These are phyloP conservation scores for Chaetogeoica ovagalla DNA, from an alignment of 2,888 invertebrate genomes.

Conservation along the genomic window DNA sequence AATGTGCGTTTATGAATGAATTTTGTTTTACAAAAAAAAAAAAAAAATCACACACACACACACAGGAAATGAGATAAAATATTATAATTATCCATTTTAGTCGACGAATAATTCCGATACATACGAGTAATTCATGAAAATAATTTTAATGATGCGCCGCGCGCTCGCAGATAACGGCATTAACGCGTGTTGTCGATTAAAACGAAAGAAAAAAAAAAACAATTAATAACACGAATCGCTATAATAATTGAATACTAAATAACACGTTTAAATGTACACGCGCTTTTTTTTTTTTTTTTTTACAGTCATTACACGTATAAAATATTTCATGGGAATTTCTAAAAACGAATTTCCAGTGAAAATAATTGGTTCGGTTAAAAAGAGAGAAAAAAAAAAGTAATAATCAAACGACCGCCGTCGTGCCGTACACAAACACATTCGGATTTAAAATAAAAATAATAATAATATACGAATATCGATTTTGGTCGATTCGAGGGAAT, in stretches of 20 bases:
- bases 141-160: background rate
- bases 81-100: slow-evolving; percentile 5
- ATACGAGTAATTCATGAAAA: slow-evolving; percentile 2
- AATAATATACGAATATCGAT: too few relatives aligned
- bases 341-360: too few relatives aligned
- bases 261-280: background rate
- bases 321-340: too few relatives aligned
- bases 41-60: background rate
- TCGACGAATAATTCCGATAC: background rate
- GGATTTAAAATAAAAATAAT: too few relatives aligned
- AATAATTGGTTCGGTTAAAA: too few relatives aligned
- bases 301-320: too few relatives aligned
- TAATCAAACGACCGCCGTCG: too few relatives aligned
- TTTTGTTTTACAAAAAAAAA: background rate
- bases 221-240: background rate
- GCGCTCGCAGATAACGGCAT: background rate
- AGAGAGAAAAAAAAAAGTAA: too few relatives aligned
- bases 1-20: background rate
- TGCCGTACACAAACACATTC: too few relatives aligned
- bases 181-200: background rate
- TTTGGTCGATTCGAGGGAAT: too few relatives aligned
- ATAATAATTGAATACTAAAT: background rate
- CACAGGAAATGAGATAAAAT: slow-evolving; percentile 28
- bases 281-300: too few relatives aligned
- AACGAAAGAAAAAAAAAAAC: background rate